Base-by-base conservation (phyloP, 1,140 invertebrate species). In the Papilio polytes region DNA sequence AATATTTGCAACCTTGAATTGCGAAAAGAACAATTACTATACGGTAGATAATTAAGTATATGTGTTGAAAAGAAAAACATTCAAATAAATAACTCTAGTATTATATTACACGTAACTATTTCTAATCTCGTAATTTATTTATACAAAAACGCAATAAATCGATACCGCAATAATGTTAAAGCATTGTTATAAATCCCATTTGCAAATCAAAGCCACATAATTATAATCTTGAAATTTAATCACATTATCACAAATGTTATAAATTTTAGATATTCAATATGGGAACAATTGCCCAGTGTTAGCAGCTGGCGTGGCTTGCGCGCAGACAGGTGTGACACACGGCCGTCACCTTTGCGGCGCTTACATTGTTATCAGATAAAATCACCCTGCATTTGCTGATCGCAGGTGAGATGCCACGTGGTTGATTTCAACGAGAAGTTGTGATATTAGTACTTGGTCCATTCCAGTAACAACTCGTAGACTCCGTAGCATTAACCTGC, bases 251-350 rank as follows among this genome's bases (percentile, higher is more conserved):
- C 15, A 15, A 41, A 63, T 44, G 1, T 13, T 66, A 66, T 66
- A 78, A 78, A 78, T 78, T 7, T 56, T 7, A 12, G 51, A 41
- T 15, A 20, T 15, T 56, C 53, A 66, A 22, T 44, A 66, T 7
- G 59, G 59, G 31, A 78, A 66, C 56, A 63, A 78, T 44, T 4
- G n/a, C 15, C 72, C 15, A 46, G 56, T 78, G 77, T 22, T 22
- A 3, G 77, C 77, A 78, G 77, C 77, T 78, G 77, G 77, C 59
- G n/a, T 66, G 36, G 77, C 77, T 66, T 78, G 56, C 77, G 77
- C 31, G 56, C 77, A 0, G 77, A 78, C 77, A 78, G 77, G 77
- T 78, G 77, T 78, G 36, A 66, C 77, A 44, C 31, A 66, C 77
- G 20, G 56, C 15, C 77, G 20, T 46, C 77, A 78, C 77, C n/a